phyloP scores from a whole-genome alignment of 2,113 vertebrate genomes.

The Sylvia atricapilla region DNA sequence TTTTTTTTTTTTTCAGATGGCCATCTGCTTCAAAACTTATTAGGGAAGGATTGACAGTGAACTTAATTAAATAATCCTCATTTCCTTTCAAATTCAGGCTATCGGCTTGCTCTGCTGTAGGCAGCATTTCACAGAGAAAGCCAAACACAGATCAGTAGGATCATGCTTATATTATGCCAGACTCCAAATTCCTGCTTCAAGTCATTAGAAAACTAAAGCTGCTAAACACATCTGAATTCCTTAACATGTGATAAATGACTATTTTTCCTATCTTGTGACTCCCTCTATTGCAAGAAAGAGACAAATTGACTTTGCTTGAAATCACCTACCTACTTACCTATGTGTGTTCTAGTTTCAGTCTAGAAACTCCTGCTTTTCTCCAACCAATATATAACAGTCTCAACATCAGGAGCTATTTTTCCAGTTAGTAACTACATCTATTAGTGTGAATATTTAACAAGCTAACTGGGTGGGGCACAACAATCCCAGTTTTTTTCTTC shows the following conservation, averaged over 20 bases:
- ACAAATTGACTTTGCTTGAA: neutral
- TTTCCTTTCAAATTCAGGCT: conserved; percentile 34
- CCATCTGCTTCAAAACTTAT: conserved; percentile 33
- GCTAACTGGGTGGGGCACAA: neutral
- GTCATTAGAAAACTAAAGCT: neutral
- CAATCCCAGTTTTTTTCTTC: neutral
- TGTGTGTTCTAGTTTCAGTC: neutral
- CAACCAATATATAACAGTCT: neutral
- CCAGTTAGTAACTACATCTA: neutral
- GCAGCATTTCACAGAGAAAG: neutral
- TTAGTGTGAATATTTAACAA: neutral
- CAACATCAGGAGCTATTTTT: neutral
- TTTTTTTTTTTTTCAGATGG: neutral
- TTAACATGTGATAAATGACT: neutral
- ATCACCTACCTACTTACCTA: neutral
- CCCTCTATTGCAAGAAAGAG: neutral
- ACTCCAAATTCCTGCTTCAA: neutral
- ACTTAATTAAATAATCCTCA: conserved; percentile 23
- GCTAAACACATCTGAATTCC: neutral
- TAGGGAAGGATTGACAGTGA: conserved; percentile 6
- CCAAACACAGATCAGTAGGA: neutral
- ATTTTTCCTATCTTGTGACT: neutral
- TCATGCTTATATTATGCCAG: neutral
- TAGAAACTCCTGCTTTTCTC: neutral
- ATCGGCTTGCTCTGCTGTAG: conserved; percentile 29